Base-by-base conservation (phyloP, 1,140 invertebrate genomes). In the Papilio helenus region DNA sequence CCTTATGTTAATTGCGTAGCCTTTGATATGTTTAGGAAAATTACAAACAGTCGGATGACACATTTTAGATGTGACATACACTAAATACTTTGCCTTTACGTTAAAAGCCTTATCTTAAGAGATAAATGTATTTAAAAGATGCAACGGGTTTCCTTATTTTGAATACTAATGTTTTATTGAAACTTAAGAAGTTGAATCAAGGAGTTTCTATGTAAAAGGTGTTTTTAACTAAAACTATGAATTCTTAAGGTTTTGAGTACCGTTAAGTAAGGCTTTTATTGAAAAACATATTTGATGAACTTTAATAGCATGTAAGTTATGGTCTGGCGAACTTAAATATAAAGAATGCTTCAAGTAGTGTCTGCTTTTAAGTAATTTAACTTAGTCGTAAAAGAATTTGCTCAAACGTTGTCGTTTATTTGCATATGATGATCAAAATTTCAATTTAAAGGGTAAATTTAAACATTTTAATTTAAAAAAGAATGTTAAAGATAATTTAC, bases 51-150 rank as follows among this genome's bases (percentile, higher is more conserved):
- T n/a, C n/a, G 18, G n/a, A 20, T 18, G 5, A 20, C 8, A 20
- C 51, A 2, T n/a, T 20, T 55, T 55, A 8, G 1, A 1, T 18
- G 51, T 55, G 18, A 10, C 51, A 20, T 55, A 55, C n/a, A 55
- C 23, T 55, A 34, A 76, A 76, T 76, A 14, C 26, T 71, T 29
- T 73, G 12, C 34, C 34, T 61, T 77, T 39, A 61, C 51, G 23
- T 80, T 51, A 34, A 29, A 68, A 68, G 14, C 26, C 23, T 74
- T 49, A 49, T 74, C 44, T 74, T 74, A 74, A 73, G n/a, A 74
- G 44, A 20, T 46, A 68, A 72, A 20, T 20, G 44, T 74, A 23
- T 20, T 72, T 44, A 72, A 42, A 72, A 72, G 26, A 26, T 34
- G 8, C 34, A 71, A 14, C 26, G 7, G 16, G 10, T 72, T 44